Conservation (phyloP, 2,888 invertebrate species). For the Drosophila phalerata region DNA sequence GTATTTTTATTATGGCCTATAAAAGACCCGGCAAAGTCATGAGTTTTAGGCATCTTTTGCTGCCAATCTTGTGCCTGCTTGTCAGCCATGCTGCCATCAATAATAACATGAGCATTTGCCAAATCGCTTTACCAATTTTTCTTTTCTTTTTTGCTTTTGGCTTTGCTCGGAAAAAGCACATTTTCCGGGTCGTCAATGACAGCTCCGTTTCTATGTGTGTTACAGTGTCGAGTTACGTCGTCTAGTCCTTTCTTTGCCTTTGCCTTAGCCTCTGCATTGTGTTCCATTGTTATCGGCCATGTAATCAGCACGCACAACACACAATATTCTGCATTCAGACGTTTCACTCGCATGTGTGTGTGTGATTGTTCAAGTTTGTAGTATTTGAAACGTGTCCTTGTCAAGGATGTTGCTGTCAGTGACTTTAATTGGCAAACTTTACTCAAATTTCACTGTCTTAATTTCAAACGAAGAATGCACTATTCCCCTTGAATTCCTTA, state of each 20-base stretch:
- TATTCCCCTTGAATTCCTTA: constrained; percentile 8
- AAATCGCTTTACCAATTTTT: constrained; percentile 70
- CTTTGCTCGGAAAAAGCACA: constrained; percentile 28
- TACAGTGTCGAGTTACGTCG: constrained; percentile 28
- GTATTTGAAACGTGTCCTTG: constrained; percentile 23
- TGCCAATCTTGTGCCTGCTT: constrained; percentile 27
- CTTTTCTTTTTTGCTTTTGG: constrained; percentile 11
- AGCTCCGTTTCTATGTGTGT: constrained; percentile 9
- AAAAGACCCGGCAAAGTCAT: constrained; percentile 54
- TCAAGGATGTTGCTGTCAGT: constrained; percentile 16
- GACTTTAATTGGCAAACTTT: constrained; percentile 25
- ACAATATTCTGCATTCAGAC: constrained; percentile 2
- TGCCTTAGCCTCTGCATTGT: constrained; percentile 12
- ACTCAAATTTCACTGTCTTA: constrained; percentile 21
- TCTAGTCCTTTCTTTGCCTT: constrained; percentile 10
- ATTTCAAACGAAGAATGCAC: constrained; percentile 21
- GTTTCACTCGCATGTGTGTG: background rate
- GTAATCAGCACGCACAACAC: constrained; percentile 33
- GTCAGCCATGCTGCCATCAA: constrained; percentile 51
- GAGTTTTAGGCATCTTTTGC: constrained; percentile 43
- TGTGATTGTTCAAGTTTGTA: constrained; percentile 1
- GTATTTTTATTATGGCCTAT: constrained; percentile 67
- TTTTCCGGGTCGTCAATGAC: constrained; percentile 43
- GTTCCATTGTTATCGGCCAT: constrained; percentile 39
- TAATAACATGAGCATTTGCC: constrained; percentile 73